Conservation (phyloP, 2,888 invertebrate genomes). For the Pyralis farinalis region DNA sequence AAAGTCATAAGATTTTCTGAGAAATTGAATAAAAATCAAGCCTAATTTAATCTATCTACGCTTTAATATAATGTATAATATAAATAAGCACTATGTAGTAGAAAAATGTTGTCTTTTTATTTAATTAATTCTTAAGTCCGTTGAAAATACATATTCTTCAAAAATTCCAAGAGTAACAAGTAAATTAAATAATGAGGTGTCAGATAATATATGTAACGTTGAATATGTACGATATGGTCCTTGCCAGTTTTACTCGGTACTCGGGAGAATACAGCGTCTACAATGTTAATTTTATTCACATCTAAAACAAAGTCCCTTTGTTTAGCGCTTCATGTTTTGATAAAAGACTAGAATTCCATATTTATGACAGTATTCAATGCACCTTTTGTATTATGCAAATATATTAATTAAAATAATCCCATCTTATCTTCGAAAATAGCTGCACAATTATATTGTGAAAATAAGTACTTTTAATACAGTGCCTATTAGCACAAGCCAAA, state of each 20-base stretch:
- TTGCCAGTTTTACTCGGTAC: conserved; percentile 9
- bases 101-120: too few species aligned
- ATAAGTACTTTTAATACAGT: too few species aligned
- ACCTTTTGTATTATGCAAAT: background rate
- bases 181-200: conserved; percentile 6
- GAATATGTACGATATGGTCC: conserved; percentile 30
- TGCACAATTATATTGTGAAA: too few species aligned
- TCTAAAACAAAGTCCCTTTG: conserved; percentile 25
- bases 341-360: conserved; percentile 1
- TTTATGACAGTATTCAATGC: conserved; percentile 6
- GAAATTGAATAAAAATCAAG: too few species aligned
- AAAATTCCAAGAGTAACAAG: background rate
- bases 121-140: too few species aligned
- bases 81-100: too few species aligned
- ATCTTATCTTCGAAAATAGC: background rate
- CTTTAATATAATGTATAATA: too few species aligned
- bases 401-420: background rate
- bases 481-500: too few species aligned
- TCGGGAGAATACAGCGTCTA: conserved; percentile 20
- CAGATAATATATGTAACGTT: conserved; percentile 23
- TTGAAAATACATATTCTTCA: too few species aligned
- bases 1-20: too few species aligned
- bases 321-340: conserved; percentile 4
- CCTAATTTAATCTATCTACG: too few species aligned
- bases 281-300: conserved; percentile 34